Percentiles rank a stretch among this genome's conserved stretches.
Evolutionary conservation across 37 sponge, comb jelly and placozoan species (phyloP).

Genomic region (Halisarca cf. caerulea): DNA sequence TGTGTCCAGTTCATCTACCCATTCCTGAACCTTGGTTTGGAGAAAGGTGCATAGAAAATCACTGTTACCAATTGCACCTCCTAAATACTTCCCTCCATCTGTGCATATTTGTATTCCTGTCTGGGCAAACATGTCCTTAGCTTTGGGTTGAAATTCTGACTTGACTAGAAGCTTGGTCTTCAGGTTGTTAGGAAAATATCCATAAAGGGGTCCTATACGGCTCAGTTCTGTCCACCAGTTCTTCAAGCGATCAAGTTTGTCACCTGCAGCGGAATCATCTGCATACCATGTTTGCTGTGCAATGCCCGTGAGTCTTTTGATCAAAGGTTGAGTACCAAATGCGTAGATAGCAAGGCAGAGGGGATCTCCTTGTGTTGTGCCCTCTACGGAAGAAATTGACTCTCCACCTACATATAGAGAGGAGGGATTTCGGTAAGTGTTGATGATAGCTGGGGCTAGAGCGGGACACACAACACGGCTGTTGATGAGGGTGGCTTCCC

Average conservation of each 20-base stretch:
- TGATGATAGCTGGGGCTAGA: conserved; percentile 10
- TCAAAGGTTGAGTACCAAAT: neutral
- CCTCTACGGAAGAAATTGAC: neutral
- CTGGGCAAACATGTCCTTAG: too few relatives aligned
- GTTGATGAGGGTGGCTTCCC: conserved; percentile 17
- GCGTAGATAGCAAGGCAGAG: neutral
- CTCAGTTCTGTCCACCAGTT: too few relatives aligned
- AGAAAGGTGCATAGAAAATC: neutral
- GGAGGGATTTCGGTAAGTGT: conserved; percentile 16
- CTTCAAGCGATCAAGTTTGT: too few relatives aligned
- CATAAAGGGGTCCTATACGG: too few relatives aligned
- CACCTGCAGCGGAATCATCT: conserved; percentile 5
- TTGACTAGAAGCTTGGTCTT: too few relatives aligned
- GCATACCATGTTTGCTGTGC: conserved; percentile 2
- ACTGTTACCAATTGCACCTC: too few relatives aligned
- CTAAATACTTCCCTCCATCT: conserved; percentile 7
- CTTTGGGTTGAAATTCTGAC: neutral
- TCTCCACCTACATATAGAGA: neutral
- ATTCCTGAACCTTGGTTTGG: neutral
- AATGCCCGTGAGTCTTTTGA: neutral
- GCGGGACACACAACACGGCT: neutral
- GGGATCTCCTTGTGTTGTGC: too few relatives aligned
- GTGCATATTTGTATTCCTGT: conserved; percentile 17
- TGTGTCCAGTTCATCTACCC: neutral
- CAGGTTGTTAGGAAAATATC: too few relatives aligned